Evolutionary conservation across 2,888 invertebrate species (phyloP), one percentile per base, ranked within the genome.

Genomic region (Spisula subtruncata): DNA sequence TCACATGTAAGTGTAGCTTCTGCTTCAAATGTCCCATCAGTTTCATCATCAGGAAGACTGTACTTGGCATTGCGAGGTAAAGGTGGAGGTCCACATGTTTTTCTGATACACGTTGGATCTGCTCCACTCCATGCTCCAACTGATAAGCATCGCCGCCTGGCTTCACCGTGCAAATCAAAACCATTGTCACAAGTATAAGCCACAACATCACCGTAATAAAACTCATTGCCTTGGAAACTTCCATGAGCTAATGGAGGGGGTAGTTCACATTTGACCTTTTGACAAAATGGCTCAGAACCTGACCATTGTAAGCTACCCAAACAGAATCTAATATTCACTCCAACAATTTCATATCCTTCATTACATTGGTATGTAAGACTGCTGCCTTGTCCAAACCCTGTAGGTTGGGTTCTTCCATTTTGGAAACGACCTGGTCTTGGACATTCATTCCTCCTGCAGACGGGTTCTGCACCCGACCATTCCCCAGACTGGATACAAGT

Each of bases 381-480:
- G 32, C 89, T 88, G 20, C 93, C 94, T 46, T 89, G 87, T 5
- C 54, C 84, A 71, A 90, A 89, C 12, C 84, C 75, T 54, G 66
- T 80, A 4, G 90, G 90, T 14, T 75, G 81, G 8, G 92, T 87
- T 12, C 54, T 46, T 18, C 95, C 95, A 86, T 95, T 92, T 25
- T 89, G 87, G 16, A 96, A 84, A 2, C 83, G 80, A 14, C 87
- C 83, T 10, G 95, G 95, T 20, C 85, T 41, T 1, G 92, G 92
- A 89, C 96, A 96, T 25, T 86, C 91, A 20, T 89, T 93, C 79
- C 92, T 92, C n/a, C 90, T 91, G 93, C 97, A 96, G 16, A 85
- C 88, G 10, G 96, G 96, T 41, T 94, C 90, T 6, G 91, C 89
- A 16, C 94, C 94, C 66, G 94, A 95, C 97, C 97, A 97, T 25